These are phyloP conservation scores for Maconellicoccus hirsutus DNA, from an alignment of 1,140 invertebrate species.

Conservation along the genomic window DNA sequence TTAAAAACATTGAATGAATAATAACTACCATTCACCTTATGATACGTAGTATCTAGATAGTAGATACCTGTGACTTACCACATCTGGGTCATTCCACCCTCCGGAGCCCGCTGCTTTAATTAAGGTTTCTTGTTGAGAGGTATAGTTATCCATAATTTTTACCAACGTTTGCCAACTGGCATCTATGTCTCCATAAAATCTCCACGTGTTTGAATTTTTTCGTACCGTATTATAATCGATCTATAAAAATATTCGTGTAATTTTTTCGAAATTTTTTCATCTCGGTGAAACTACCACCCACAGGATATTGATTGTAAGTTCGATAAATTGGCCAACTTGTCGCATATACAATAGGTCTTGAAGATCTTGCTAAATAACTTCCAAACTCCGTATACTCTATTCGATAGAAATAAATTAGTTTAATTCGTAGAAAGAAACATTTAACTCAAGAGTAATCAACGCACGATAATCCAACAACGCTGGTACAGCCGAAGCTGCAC, in stretches of 20 bases:
- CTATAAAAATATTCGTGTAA: slow-evolving; percentile 35
- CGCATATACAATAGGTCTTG: slow-evolving; percentile 68
- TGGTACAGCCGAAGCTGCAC: background rate
- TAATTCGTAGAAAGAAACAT: background rate
- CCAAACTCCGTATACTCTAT: slow-evolving; percentile 62
- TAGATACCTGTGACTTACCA: too few species aligned
- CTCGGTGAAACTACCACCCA: slow-evolving; percentile 35
- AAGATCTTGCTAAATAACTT: slow-evolving; percentile 57
- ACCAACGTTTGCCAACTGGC: slow-evolving; percentile 62
- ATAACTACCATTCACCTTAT: too few species aligned
- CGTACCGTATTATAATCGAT: slow-evolving; percentile 56
- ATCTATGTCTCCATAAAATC: slow-evolving; percentile 76
- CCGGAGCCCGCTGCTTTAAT: slow-evolving; percentile 64
- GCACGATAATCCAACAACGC: background rate
- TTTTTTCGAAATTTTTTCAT: background rate
- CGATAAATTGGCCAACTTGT: slow-evolving; percentile 82
- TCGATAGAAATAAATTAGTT: background rate
- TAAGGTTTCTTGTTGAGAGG: slow-evolving; percentile 56
- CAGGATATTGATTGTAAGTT: slow-evolving; percentile 36
- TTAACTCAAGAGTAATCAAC: background rate
- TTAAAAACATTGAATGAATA: too few species aligned
- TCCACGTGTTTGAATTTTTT: slow-evolving; percentile 71
- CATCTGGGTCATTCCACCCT: slow-evolving; percentile 86
- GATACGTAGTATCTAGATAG: too few species aligned
- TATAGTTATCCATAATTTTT: slow-evolving; percentile 66